phyloP scores from a whole-genome alignment of 2,888 invertebrate species.

The Theristus sp. region DNA sequence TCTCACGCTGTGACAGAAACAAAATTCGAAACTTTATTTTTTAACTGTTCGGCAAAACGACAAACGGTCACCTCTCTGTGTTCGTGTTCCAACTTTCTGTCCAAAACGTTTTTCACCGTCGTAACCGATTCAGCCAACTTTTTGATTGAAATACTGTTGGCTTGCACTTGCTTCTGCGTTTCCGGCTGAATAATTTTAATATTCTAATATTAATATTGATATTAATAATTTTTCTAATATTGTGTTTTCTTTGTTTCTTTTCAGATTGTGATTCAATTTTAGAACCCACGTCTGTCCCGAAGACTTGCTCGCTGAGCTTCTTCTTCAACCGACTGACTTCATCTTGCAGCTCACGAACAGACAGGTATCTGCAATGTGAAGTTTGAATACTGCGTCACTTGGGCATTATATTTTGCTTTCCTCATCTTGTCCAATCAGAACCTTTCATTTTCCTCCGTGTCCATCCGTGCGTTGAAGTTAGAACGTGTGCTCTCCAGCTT shows the following conservation, averaged over 20 bases:
- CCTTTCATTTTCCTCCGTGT: slow-evolving; percentile 4
- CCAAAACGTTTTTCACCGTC: slow-evolving; percentile 3
- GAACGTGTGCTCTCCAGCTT: background rate
- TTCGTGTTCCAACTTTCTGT: background rate
- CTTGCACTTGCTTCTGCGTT: background rate
- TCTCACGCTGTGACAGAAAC: background rate
- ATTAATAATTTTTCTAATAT: too few species aligned
- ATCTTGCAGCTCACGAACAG: background rate
- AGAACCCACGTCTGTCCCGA: background rate
- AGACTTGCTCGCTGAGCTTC: background rate
- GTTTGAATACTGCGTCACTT: too few species aligned
- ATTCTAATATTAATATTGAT: too few species aligned
- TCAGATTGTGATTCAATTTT: too few species aligned
- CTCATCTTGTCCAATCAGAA: too few species aligned
- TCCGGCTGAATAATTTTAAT: background rate
- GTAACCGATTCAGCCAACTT: slow-evolving; percentile 3
- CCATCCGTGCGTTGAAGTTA: background rate
- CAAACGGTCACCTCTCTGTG: background rate
- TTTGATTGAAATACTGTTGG: background rate
- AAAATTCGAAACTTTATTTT: background rate
- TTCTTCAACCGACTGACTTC: background rate
- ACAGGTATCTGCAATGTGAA: background rate
- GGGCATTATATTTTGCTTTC: too few species aligned
- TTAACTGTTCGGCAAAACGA: too few species aligned
- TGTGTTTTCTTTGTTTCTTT: too few species aligned